Evolutionary conservation across 2,113 vertebrate species (phyloP), one percentile per base, ranked within the genome.

Genomic region (Anolis sagrei): DNA sequence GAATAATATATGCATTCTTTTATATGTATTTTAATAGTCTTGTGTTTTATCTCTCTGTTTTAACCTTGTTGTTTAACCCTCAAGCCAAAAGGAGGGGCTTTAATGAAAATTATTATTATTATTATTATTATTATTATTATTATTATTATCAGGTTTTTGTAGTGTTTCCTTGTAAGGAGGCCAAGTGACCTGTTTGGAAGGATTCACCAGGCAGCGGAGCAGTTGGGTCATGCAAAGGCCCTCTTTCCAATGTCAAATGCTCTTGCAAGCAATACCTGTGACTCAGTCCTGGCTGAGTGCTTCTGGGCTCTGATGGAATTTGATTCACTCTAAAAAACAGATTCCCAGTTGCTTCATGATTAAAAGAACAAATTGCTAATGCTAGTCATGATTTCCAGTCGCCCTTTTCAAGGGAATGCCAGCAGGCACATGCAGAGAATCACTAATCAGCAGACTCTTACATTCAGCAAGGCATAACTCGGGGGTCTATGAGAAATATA

Each of bases 271-370:
- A 36, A 5, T 1, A 25, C 25, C 27, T 44, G 51, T 77, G 79
- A 84, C 82, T 87, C 0, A 0, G 73, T 70, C 91, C 77, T 86
- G 82, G 0, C n/a, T 0, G 0, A 0, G 32, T 0, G 0, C 18
- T 58, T 83, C 8, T n/a, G 25, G 68, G 54, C 77, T 25, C 29
- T 27, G 73, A 76, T 64, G 68, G 76, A 89, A 83, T 9, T 8
- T 81, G 79, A 83, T 64, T 88, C 86, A 58, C 18, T 76, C 69
- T 34, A 80, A 51, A 92, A 87, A 27, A 16, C n/a, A 13, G 14
- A 73, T 90, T 87, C 61, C 82, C 62, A 32, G 1, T 82, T 82
- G 14, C 32, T 80, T 64, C 13, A 23, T 74, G 27, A 66, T 14
- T 62, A n/a, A 14, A 61, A 34, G 86, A 75, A 81, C 36, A 14